A percentile compares a stretch with the other conserved stretches of the same genome.
Evolutionary conservation across 2,113 vertebrate species (phyloP).

Genomic region (Eulemur rufifrons): DNA sequence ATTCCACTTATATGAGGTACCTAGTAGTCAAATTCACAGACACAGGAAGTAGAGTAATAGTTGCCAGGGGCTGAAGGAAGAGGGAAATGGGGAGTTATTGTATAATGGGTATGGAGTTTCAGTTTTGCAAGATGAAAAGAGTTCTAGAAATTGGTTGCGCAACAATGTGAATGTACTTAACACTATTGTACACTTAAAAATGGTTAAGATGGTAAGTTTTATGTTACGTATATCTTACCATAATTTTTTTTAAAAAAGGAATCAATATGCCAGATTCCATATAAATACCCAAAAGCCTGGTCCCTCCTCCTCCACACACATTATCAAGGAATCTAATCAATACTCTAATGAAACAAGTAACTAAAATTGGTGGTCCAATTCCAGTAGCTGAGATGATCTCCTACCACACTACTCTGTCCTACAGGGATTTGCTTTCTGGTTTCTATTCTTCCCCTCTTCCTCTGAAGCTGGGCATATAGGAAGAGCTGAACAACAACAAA

Average conservation of each 20-base stretch:
- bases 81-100: neutral
- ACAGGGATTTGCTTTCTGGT: neutral
- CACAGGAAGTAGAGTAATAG: neutral
- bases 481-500: neutral
- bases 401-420: neutral
- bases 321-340: neutral
- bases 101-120: neutral
- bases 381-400: neutral
- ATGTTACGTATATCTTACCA: neutral
- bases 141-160: neutral
- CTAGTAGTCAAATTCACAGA: neutral
- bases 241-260: neutral
- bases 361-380: neutral
- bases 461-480: neutral
- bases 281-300: neutral
- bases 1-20: neutral
- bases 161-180: neutral
- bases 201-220: neutral
- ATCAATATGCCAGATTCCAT: neutral
- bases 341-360: neutral
- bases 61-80: neutral
- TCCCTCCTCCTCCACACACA: neutral
- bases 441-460: neutral
- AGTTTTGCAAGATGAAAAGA: neutral
- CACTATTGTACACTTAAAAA: neutral